Base-by-base conservation (phyloP, 2,113 vertebrate species). In the Cariama cristata region DNA sequence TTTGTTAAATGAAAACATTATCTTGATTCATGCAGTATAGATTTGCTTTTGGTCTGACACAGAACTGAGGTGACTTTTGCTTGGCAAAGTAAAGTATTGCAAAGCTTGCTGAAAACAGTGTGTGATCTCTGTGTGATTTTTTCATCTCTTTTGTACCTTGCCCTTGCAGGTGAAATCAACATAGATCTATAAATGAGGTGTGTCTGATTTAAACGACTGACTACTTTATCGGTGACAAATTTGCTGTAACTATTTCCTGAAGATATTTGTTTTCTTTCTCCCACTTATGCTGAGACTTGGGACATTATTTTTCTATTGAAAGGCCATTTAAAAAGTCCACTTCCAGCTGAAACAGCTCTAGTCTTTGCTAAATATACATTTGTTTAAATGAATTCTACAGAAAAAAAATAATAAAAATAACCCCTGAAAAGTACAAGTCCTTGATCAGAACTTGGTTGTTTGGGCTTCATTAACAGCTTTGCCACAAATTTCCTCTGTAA, bases 291-390 rank as follows among this genome's bases (percentile, higher is more conserved):
- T 38, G 76, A 67, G 76, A 84, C 19, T 4, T 45, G 24, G 53
- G 76, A 47, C 33, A 3, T 79, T 64, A 33, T 74, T 97, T 86
- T 80, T 71, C 66, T 45, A 6, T 20, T 12, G 40, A 58, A 90
- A 94, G 22, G 26, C 50, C 60, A 55, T 79, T 82, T 71, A 38
- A 79, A 50, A 91, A 67, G 40, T 69, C 44, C 23, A n/a, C 40
- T 90, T 92, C 64, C 76, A 93, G 76, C 67, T 95, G 90, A 91
- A 95, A 91, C 52, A 93, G 79, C 82, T 93, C 59, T 28, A 75
- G 32, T 20, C 22, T 72, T 91, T 72, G 19, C 45, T 87, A 77
- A 81, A 84, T 28, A 75, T 2, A 14, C 42, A 64, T 88, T 80
- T 53, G 11, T 88, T 90, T 77, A 83, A 96, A 60, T 22, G 2